Percentiles rank a stretch among this genome's conserved stretches.
These are phyloP conservation scores for Diabrotica virgifera DNA, from an alignment of 1,140 invertebrate species.

Conservation along the genomic window DNA sequence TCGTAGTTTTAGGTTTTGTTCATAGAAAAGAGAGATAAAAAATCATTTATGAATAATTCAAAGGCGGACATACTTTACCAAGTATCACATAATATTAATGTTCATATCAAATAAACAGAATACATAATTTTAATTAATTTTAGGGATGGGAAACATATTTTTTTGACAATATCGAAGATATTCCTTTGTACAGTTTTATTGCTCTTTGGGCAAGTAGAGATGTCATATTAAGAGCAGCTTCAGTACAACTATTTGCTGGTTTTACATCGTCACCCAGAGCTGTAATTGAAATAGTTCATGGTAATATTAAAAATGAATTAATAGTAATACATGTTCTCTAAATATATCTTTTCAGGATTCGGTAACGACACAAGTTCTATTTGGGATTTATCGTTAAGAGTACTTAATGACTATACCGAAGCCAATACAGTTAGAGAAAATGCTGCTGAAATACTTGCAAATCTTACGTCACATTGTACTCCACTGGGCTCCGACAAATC, in stretches of 20 bases:
- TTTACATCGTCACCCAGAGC: constrained; percentile 47
- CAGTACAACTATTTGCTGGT: constrained; percentile 52
- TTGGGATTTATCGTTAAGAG: constrained; percentile 37
- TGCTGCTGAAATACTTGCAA: constrained; percentile 46
- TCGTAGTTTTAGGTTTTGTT: too few relatives aligned
- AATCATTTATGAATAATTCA: too few relatives aligned
- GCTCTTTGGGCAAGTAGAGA: constrained; percentile 53
- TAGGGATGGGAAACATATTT: constrained; percentile 43
- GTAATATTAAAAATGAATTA: constrained; percentile 19
- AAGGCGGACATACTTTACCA: too few relatives aligned
- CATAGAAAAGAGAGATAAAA: too few relatives aligned
- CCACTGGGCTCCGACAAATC: constrained; percentile 5
- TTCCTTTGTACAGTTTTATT: constrained; percentile 49
- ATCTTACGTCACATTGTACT: constrained; percentile 33
- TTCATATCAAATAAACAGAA: too few relatives aligned
- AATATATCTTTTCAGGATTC: constrained; percentile 31
- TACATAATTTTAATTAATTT: not conserved
- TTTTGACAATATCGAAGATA: constrained; percentile 48
- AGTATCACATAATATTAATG: too few relatives aligned
- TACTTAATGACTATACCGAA: constrained; percentile 48
- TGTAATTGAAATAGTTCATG: constrained; percentile 48
- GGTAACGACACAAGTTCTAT: constrained; percentile 27
- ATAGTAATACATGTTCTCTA: not conserved
- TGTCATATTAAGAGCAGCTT: constrained; percentile 53
- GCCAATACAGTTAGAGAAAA: constrained; percentile 48